A percentile compares a stretch with the other conserved stretches of the same genome.
These are phyloP conservation scores for Paelopatides confundens DNA, from an alignment of 53 echinoderm and acorn worm genomes.

Conservation along the genomic window DNA sequence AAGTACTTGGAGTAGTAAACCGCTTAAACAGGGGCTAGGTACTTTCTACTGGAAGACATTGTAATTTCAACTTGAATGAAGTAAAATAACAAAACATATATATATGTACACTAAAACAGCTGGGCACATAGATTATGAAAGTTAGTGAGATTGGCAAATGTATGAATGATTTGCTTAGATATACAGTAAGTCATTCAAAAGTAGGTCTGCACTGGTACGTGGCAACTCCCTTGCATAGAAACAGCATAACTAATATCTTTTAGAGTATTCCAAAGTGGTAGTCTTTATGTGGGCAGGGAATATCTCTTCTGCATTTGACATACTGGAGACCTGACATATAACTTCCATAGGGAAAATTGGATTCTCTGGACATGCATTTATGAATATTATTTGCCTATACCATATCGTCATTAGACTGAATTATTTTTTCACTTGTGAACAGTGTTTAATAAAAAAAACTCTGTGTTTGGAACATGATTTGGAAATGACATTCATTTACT, in stretches of 20 bases:
- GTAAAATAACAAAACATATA: too few relatives aligned
- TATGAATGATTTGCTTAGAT: not conserved
- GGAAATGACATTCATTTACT: too few relatives aligned
- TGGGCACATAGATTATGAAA: not conserved
- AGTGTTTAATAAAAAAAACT: too few relatives aligned
- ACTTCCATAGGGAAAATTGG: not conserved
- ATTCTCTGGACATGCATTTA: conserved; percentile 31
- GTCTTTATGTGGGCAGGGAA: conserved; percentile 7
- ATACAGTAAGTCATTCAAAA: not conserved
- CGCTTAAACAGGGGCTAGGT: too few relatives aligned
- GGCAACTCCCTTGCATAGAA: conserved; percentile 3
- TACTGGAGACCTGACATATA: not conserved
- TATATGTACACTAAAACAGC: not conserved
- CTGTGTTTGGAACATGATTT: too few relatives aligned
- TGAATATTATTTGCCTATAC: conserved; percentile 6
- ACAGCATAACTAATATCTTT: conserved; percentile 20
- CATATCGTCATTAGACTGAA: not conserved
- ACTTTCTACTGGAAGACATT: too few relatives aligned
- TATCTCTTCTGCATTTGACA: conserved; percentile 7
- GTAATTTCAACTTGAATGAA: too few relatives aligned
- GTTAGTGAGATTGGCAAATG: not conserved
- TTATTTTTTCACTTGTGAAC: not conserved
- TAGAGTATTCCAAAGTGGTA: conserved; percentile 10
- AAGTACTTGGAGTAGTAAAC: too few relatives aligned
- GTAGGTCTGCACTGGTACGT: not conserved